These are phyloP conservation scores for Stercorarius parasiticus DNA, from an alignment of 2,113 vertebrate species.

Conservation along the genomic window DNA sequence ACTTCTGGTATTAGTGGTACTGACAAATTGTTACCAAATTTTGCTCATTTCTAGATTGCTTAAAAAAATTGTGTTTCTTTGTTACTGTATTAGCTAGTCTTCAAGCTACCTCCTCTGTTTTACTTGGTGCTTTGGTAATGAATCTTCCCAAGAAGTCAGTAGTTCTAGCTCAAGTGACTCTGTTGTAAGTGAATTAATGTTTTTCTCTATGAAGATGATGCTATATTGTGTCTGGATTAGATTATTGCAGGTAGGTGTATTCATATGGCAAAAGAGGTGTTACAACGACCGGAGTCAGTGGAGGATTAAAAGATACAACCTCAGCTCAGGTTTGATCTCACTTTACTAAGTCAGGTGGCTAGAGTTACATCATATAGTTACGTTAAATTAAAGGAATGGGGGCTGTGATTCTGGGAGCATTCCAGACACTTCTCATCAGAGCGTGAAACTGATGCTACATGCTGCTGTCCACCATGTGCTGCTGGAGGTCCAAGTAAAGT, in stretches of 20 bases:
- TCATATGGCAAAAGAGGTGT: background rate
- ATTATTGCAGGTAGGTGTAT: background rate
- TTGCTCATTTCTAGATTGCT: background rate
- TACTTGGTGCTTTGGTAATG: background rate
- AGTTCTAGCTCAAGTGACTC: background rate
- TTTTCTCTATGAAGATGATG: background rate
- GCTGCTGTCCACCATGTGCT: accelerated
- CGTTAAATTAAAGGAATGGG: background rate
- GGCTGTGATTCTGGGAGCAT: background rate
- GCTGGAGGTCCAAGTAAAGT: no score
- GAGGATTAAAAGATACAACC: background rate
- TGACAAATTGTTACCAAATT: background rate
- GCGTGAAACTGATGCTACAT: background rate
- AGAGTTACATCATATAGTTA: background rate
- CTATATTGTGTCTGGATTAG: background rate
- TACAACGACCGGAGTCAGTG: background rate
- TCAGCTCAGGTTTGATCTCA: background rate
- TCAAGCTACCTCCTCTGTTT: background rate
- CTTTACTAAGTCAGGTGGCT: accelerated
- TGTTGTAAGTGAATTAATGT: background rate
- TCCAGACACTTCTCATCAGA: background rate
- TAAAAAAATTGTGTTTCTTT: background rate
- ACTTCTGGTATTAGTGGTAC: background rate
- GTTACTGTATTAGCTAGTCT: background rate
- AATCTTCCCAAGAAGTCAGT: background rate